Evolutionary conservation across 92 coral and sea anemone genomes (phyloP), one percentile per base, ranked within the genome.

Genomic region (Montipora capitata): DNA sequence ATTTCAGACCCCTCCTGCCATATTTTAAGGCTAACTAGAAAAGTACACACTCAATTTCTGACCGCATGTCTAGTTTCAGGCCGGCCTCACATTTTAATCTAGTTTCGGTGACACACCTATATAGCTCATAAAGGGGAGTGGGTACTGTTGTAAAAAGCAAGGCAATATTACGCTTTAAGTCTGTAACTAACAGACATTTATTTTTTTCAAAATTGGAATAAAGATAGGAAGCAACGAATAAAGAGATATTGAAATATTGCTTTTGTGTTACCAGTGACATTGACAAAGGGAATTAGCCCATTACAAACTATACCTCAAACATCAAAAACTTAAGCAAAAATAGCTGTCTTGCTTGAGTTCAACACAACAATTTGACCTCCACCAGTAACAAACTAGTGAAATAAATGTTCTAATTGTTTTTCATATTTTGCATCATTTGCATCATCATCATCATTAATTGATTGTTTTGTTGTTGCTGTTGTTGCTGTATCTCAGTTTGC

Each of bases 1-100:
- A 62, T 62, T 62, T 62, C 16, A 62, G 68, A 62, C 68, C 27
- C 27, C 27, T 0, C 27, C 39, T 62, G 68, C 68, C 68, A 63
- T 63, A 20, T 63, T 20, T 63, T 63, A 63, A 63, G 68, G 68
- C 16, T 63, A 63, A 63, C 68, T 63, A 63, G 13, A n/a, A 63
- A 63, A 63, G 68, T n/a, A 20, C 27, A 20, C 27, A 20, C 27
- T 20, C 27, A 20, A 63, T 63, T 63, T 20, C 68, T 63, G 68
- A 63, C 68, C 68, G 68, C 16, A 51, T 51, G 57, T 51, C 2
- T 51, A 51, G 57, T 51, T 63, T 63, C 68, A 65, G 40, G 71
- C 71, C 71, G 15, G 40, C 71, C 71, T n/a, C 71, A 17, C 7
- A 65, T 9, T n/a, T 17, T 65, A 65, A n/a, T 27, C 71, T 65